phyloP scores from a whole-genome alignment of 2,113 vertebrate species.

The Hylia prasina region DNA sequence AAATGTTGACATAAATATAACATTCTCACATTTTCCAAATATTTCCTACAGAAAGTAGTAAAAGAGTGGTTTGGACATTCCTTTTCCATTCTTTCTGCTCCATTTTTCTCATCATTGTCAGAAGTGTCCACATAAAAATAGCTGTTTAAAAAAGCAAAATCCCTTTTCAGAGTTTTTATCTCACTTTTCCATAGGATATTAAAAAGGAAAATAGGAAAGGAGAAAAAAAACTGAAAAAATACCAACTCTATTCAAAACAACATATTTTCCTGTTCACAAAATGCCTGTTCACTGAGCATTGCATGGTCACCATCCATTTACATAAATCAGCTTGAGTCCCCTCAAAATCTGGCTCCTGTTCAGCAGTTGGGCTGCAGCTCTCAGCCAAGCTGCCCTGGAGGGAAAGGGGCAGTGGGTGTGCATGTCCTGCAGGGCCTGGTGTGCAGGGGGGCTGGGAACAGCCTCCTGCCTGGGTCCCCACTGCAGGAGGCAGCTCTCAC shows the following conservation, averaged over 20 bases:
- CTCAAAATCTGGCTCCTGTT: neutral
- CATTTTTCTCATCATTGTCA: neutral
- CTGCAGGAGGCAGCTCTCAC: neutral
- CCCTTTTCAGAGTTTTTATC: neutral
- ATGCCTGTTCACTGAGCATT: neutral
- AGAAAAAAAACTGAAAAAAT: neutral
- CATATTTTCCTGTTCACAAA: neutral
- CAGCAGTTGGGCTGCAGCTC: neutral
- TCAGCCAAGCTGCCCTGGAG: neutral
- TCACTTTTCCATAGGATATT: neutral
- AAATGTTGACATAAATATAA: neutral
- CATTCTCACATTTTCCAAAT: neutral
- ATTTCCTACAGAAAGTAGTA: neutral
- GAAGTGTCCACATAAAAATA: neutral
- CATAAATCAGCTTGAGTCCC: neutral
- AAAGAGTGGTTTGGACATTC: neutral
- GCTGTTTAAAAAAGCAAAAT: accelerated
- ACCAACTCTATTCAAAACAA: neutral
- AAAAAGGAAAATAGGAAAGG: neutral
- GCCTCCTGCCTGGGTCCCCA: neutral
- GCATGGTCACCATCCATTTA: neutral
- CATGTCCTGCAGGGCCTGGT: neutral
- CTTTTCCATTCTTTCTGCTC: neutral
- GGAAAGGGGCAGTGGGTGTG: accelerated
- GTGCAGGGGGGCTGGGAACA: neutral